phyloP scores from a whole-genome alignment of 2,888 invertebrate genomes.

The Bedellia somnulentella region DNA sequence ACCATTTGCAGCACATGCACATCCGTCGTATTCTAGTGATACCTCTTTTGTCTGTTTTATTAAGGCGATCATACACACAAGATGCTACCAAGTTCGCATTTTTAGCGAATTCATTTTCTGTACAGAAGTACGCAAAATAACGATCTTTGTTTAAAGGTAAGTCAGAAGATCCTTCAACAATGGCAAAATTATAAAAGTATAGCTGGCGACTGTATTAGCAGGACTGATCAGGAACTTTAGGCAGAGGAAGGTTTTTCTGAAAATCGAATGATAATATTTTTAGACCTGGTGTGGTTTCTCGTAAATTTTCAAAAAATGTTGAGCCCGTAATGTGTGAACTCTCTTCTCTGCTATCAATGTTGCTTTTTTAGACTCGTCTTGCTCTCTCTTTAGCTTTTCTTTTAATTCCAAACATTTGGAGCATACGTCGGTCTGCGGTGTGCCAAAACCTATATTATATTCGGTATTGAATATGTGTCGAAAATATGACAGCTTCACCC shows the following conservation, averaged over 20 bases:
- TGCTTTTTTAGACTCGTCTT: conserved; percentile 11
- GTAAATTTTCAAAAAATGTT: conserved; percentile 15
- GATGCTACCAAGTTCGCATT: too few species aligned
- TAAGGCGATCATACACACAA: too few species aligned
- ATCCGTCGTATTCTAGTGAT: too few species aligned
- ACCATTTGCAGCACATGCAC: too few species aligned
- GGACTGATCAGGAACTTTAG: conserved; percentile 6
- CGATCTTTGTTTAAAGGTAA: background rate
- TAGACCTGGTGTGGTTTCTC: conserved; percentile 11
- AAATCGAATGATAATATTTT: conserved; percentile 18
- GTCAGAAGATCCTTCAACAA: background rate
- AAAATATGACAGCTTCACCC: conserved; percentile 12
- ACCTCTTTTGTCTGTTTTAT: too few species aligned
- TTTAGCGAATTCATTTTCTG: too few species aligned
- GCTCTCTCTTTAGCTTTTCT: conserved; percentile 15
- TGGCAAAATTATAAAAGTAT: conserved; percentile 4
- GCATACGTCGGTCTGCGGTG: conserved; percentile 13
- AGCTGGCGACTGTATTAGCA: conserved; percentile 4
- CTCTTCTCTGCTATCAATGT: conserved; percentile 13
- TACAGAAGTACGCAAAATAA: too few species aligned
- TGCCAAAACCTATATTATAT: conserved; percentile 15
- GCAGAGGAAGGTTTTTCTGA: conserved; percentile 16
- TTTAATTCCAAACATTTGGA: conserved; percentile 15
- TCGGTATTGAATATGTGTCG: conserved; percentile 14
- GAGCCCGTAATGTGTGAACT: conserved; percentile 13